Evolutionary conservation across 2,797 vertebrate species (phyloP), one percentile per base, ranked within the genome.

Genomic region (Poeciliopsis gracilis): DNA sequence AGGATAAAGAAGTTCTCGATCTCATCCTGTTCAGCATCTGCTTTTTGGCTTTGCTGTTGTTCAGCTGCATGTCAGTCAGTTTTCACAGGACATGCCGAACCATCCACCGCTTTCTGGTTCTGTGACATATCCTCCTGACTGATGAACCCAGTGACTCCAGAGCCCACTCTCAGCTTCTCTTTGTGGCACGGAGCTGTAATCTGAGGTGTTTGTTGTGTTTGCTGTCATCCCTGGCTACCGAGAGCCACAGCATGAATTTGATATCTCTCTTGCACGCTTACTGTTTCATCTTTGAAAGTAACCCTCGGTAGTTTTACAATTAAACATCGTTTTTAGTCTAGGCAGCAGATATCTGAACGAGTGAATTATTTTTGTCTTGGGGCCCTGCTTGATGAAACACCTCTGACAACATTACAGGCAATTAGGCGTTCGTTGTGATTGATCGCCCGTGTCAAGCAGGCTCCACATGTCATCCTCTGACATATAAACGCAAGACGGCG

Each of bases 341-440:
- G 38, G 66, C 23, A 72, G 72, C 23, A 73, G 46, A 33, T 20
- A 51, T 33, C 36, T 53, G 47, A 38, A 23, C 2, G n/a, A 18
- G 49, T 25, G 9, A 73, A 49, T 46, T 25, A 16, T 28, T 73
- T 47, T n/a, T 28, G 53, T 59, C 33, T 38, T 16, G 79, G 63
- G 12, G 16, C 28, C 1, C 33, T 66, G 55, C 55, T 80, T 51
- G 61, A 71, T 73, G 49, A 74, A 73, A 73, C 13, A 45, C 67
- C 33, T 81, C 18, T 61, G 72, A 70, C 61, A 76, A 25, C 61
- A 78, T 73, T 47, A 69, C 79, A 70, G 72, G 36, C 53, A 63
- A 63, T 77, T 49, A 59, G 73, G 79, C 47, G 45, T 80, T 61
- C 73, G 63, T 25, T 15, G 71, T 78, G 84, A 83, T 75, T 77